Evolutionary conservation across 2,797 vertebrate species (phyloP).

Genomic region (Xiphophorus birchmanni): DNA sequence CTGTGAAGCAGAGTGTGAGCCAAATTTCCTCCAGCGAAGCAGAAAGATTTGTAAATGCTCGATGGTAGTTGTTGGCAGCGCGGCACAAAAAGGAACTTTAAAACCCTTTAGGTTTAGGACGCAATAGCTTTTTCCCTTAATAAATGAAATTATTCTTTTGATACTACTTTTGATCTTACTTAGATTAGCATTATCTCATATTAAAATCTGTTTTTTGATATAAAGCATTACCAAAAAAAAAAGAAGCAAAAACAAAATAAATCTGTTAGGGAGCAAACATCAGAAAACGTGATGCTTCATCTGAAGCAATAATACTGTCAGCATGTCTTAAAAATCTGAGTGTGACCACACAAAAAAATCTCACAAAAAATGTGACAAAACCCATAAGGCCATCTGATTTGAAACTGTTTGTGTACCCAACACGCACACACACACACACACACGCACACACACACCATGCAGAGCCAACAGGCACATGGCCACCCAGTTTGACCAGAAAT

Average conservation of each 20-base stretch:
- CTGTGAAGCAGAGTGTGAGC: background rate
- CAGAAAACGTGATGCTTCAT: background rate
- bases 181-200: background rate
- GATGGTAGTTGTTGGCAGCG: background rate
- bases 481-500: conserved; percentile 15
- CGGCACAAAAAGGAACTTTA: background rate
- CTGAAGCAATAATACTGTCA: background rate
- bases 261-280: background rate
- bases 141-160: background rate
- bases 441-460: conserved; percentile 2
- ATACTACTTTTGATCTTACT: background rate
- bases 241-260: background rate
- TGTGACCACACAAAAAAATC: background rate
- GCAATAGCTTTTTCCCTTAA: background rate
- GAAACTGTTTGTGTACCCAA: background rate
- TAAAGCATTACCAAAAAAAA: background rate
- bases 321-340: background rate
- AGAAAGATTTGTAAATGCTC: background rate
- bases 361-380: background rate
- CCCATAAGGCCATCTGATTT: background rate
- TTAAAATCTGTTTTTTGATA: background rate
- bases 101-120: background rate
- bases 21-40: background rate
- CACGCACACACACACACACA: background rate
- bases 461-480: background rate